Evolutionary conservation across 1,140 invertebrate genomes (phyloP), one percentile per base, ranked within the genome.

Genomic region (Bombus superbus): DNA sequence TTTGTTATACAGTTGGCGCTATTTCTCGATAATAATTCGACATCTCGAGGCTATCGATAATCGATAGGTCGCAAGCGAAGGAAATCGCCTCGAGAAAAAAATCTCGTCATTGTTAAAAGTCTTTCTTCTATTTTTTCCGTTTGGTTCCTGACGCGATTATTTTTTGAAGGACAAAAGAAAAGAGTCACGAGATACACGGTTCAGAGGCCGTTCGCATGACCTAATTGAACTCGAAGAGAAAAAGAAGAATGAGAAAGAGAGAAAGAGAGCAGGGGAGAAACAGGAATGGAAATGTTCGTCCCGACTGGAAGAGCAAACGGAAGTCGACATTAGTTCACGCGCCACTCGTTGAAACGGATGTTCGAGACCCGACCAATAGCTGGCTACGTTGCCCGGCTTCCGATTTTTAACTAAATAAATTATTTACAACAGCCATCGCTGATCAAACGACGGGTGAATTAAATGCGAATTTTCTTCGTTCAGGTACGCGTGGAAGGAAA

Each of bases 281-380:
- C 69, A 59, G 35, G 83, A 88, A 78, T 83, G 88, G 89, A 90
- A 85, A 88, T 90, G 18, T 74, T 86, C 76, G 81, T 83, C 53
- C 66, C 40, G 72, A 90, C 79, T 75, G 62, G 76, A 90, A 81
- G 53, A 77, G 81, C 84, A 64, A 86, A 74, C 89, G 89, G 89
- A 90, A 91, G 86, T 86, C 38, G 76, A 64, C 64, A 66, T 68
- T 74, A 69, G 62, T 83, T 40, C 18, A 64, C 66, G 53, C 47
- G 40, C 64, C 47, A 64, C 18, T 53, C 53, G 42, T 87, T 44
- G 38, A 88, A 74, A 85, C 89, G 88, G 88, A 90, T 78, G 78
- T 73, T 87, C 74, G 42, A 84, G 68, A 72, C 59, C 62, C 69
- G 69, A 82, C 66, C 18, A 53, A 85, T 32, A 75, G 28, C 35